phyloP scores from a whole-genome alignment of 2,113 vertebrate genomes.

The Otocyon megalotis region DNA sequence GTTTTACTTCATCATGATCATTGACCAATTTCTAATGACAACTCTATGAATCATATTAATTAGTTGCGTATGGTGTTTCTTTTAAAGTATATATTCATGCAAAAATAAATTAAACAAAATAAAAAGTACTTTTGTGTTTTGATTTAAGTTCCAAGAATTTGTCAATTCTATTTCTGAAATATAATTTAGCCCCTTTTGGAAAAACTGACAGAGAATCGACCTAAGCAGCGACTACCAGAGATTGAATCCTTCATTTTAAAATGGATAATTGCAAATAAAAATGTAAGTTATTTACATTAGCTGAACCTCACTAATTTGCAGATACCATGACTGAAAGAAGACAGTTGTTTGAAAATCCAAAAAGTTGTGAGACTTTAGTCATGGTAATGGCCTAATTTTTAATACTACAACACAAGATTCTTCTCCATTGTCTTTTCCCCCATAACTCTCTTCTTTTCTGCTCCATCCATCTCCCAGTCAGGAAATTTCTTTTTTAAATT shows the following conservation, averaged over 20 bases:
- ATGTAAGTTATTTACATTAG: neutral
- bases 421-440: neutral
- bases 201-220: neutral
- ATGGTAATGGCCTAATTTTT: neutral
- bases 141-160: neutral
- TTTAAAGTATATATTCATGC: neutral
- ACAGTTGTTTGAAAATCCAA: neutral
- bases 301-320: neutral
- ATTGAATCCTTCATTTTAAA: neutral
- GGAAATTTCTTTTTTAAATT: neutral
- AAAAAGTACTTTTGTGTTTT: conserved; percentile 4
- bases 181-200: neutral
- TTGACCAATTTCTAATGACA: conserved; percentile 11
- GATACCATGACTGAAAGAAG: neutral
- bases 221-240: neutral
- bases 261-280: neutral
- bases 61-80: neutral
- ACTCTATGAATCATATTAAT: neutral
- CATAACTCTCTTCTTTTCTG: neutral
- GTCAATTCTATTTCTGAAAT: neutral
- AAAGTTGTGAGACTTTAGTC: neutral
- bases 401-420: neutral
- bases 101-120: neutral
- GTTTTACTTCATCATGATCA: neutral
- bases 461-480: neutral